Base-by-base conservation (phyloP, 2,797 vertebrate genomes). In the Pantherophis alleghaniensis region DNA sequence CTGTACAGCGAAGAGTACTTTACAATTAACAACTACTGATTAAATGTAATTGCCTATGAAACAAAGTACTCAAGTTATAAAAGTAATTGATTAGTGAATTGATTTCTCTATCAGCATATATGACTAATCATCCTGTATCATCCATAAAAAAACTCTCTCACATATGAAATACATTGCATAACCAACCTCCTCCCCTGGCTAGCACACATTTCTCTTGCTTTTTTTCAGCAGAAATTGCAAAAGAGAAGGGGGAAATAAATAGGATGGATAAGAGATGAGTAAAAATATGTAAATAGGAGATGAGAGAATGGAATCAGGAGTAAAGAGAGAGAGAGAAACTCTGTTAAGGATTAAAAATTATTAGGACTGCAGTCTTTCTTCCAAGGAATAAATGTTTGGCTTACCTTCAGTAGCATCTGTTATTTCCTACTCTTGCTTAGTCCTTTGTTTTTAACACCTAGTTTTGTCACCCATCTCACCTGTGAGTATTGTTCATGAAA, bases 41-140 rank as follows among this genome's bases (percentile, higher is more conserved):
- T 79, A 79, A 79, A 79, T 22, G 18, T 42, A 79, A 79, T 79
- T 79, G 37, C 37, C 74, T 79, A 42, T 79, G 37, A 79, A 79
- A 79, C 32, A 79, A 79, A 37, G 7, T 91, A 56, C 91, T 93
- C 66, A 90, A 60, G 92, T 79, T 66, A 60, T 87, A 94, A 92
- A 89, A 91, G 83, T 93, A 94, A 86, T 87, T 37, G 91, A 60
- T n/a, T 92, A 22, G 37, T 79, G 37, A 79, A 79, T 42, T 79
- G 74, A 79, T 79, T 79, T 79, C 18, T 37, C 16, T 42, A 79
- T 79, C 74, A 79, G 37, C 9, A 79, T 79, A 79, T 79, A 79
- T 42, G 7, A 79, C 32, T 79, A 79, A 42, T 42, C 74, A 22
- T 79, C 37, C 37, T 42, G 74, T 22, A 42, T 79, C 32, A 9